Evolutionary conservation across 1,140 invertebrate genomes (phyloP).

Genomic region (Pentalonia nigronervosa): DNA sequence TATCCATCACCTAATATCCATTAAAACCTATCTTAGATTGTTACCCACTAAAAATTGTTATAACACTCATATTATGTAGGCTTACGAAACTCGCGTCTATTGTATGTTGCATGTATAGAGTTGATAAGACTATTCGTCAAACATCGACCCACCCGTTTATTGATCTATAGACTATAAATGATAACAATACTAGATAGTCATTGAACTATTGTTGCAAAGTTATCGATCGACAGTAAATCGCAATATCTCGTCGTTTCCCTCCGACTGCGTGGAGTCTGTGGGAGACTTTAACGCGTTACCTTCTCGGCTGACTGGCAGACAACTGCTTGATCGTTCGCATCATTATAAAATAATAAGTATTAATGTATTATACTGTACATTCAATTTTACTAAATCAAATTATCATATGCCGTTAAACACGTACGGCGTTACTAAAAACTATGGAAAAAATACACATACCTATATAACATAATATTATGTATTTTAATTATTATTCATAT

Average conservation of each 20-base stretch:
- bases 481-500: not conserved
- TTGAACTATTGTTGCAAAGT: not conserved
- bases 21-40: not conserved
- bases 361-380: not conserved
- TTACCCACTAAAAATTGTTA: not conserved
- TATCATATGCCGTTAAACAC: not conserved
- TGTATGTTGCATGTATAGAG: not conserved
- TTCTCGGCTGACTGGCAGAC: too few species aligned
- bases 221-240: not conserved
- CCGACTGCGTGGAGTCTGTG: constrained; percentile 29
- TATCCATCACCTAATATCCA: not conserved
- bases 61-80: not conserved
- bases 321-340: not conserved
- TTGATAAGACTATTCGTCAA: not conserved
- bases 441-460: not conserved
- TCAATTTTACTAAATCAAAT: not conserved
- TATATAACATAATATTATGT: not conserved
- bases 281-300: constrained; percentile 54
- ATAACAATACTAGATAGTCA: not conserved
- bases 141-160: not conserved
- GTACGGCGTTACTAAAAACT: not conserved
- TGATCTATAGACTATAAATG: not conserved
- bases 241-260: not conserved
- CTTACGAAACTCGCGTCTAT: not conserved
- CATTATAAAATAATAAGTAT: not conserved